A percentile compares a stretch with the other conserved stretches of the same genome.
phyloP scores from a whole-genome alignment of 2,113 vertebrate species.

The Gymnogyps californianus region DNA sequence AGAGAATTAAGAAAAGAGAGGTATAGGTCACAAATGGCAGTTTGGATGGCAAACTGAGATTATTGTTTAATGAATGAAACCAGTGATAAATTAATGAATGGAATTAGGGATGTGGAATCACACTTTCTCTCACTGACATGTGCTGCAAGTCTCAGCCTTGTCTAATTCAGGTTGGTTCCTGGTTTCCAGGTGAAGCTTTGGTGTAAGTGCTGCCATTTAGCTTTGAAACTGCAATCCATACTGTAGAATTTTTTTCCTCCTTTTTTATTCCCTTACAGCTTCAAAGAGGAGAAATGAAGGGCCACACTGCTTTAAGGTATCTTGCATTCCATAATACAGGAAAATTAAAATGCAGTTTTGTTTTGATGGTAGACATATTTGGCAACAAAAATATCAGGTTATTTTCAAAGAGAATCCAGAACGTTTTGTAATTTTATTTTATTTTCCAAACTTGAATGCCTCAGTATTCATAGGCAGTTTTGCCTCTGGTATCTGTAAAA shows the following conservation, averaged over 20 bases:
- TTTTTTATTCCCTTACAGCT: neutral
- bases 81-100: neutral
- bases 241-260: accelerated
- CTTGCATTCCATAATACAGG: neutral
- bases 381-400: neutral
- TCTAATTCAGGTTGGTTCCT: neutral
- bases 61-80: neutral
- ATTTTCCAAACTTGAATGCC: neutral
- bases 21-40: neutral
- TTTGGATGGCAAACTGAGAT: neutral
- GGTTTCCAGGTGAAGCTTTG: neutral
- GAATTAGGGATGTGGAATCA: neutral
- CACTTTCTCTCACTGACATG: neutral
- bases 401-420: neutral
- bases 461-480: neutral
- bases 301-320: neutral
- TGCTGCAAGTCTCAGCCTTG: neutral
- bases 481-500: neutral
- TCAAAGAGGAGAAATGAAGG: neutral
- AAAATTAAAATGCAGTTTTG: neutral
- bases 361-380: neutral
- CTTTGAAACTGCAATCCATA: neutral
- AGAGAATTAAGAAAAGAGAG: neutral
- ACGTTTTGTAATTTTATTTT: neutral
- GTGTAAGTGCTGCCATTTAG: neutral